These are phyloP conservation scores for Nebria ingens DNA, from an alignment of 1,140 invertebrate species.

Conservation along the genomic window DNA sequence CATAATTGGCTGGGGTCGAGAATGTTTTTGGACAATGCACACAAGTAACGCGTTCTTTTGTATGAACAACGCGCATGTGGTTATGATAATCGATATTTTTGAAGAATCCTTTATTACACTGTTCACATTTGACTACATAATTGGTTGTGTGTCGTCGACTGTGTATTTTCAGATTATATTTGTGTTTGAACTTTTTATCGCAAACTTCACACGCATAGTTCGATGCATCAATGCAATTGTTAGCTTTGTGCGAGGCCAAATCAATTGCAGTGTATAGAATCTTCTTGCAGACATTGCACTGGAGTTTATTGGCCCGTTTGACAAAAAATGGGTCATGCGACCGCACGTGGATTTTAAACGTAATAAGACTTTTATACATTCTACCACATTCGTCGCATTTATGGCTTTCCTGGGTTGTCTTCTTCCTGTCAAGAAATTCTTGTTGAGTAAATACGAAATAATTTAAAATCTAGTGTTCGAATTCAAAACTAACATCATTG, in stretches of 20 bases:
- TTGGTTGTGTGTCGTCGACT: conserved; percentile 35
- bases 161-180: neutral
- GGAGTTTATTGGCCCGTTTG: no score
- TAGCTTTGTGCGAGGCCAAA: no score
- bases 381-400: conserved; percentile 42
- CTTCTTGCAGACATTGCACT: no score
- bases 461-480: no score
- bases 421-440: conserved; percentile 17
- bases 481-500: no score
- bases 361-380: no score
- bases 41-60: conserved; percentile 10
- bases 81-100: neutral
- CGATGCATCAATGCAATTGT: no score
- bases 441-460: conserved; percentile 15
- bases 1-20: conserved; percentile 8
- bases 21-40: neutral
- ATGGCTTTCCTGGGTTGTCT: no score
- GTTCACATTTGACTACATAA: conserved; percentile 34
- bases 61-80: neutral
- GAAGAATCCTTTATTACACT: conserved; percentile 23
- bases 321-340: no score
- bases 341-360: no score
- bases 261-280: no score
- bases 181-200: conserved; percentile 21
- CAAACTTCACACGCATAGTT: neutral